Evolutionary conservation across 1,140 invertebrate species (phyloP), one percentile per base, ranked within the genome.

Genomic region (Dreissena polymorpha): DNA sequence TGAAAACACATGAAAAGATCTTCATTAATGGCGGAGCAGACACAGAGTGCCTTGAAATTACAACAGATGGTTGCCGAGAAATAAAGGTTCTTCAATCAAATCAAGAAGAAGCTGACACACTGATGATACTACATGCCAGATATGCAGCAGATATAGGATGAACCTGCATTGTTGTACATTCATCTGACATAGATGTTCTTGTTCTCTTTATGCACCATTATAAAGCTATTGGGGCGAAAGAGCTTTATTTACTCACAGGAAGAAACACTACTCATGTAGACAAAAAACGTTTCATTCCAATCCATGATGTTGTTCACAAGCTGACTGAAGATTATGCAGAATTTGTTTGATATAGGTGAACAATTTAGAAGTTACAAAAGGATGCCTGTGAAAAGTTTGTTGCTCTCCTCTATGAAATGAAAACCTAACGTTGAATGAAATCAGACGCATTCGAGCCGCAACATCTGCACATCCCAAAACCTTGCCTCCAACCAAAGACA

Each of bases 71-170:
- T 18, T 60, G 57, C 21, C 21, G 57, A 18, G 21, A 67, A 89
- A 91, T 39, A 85, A 86, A 18, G 88, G 21, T 68, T 67, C 64
- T 14, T 69, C n/a, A 53, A 23, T 16, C 65, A 21, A 39, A 39
- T 21, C 68, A 39, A 39, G 25, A 68, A 50, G 68, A 49, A 70
- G 29, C 68, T 12, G 68, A 70, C 29, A 70, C 68, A n/a, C 10
- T 70, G 12, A 70, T 70, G 68, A 70, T 70, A 39, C 68, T 70
- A 39, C 68, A 70, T 49, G 68, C 68, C 23, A 70, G 49, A 49
- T 70, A 70, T 39, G 68, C 10, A 21, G 68, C 68, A 21, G 29
- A 70, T 27, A 70, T 10, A 49, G 68, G 68, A 16, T 39, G 0
- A 39, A 65, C 74, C 18, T 65, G 27, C 29, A 29, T 63, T 12